Conservation (phyloP, 1,140 invertebrate species). For the Dryas iulia region DNA sequence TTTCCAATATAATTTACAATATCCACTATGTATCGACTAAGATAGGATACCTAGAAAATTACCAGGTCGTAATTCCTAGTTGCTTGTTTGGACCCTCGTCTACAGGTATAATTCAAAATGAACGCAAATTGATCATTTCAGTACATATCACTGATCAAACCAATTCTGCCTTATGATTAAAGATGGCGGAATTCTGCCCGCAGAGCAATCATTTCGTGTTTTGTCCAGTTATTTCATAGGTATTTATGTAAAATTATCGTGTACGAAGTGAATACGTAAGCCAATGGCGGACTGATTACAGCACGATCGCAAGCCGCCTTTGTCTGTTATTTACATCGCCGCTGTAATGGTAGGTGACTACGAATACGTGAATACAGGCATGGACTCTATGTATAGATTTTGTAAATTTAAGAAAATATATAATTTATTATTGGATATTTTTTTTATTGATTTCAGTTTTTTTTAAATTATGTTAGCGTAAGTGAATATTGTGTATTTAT, state of each 20-base stretch:
- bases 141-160: neutral
- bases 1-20: too few species aligned
- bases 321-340: conserved; percentile 2
- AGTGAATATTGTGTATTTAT: too few species aligned
- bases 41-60: neutral
- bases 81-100: neutral
- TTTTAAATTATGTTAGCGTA: too few species aligned
- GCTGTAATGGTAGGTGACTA: neutral
- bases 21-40: too few species aligned
- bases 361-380: neutral
- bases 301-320: neutral
- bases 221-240: neutral
- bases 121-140: neutral
- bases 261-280: neutral
- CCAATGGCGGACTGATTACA: neutral
- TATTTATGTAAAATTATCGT: neutral
- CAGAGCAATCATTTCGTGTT: neutral
- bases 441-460: too few species aligned
- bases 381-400: neutral
- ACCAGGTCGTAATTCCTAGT: neutral
- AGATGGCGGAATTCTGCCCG: neutral
- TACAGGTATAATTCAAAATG: neutral
- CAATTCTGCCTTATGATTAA: neutral
- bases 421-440: too few species aligned
- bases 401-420: too few species aligned